Evolutionary conservation across 1,140 invertebrate genomes (phyloP).

Genomic region (Probaryconus sp.): DNA sequence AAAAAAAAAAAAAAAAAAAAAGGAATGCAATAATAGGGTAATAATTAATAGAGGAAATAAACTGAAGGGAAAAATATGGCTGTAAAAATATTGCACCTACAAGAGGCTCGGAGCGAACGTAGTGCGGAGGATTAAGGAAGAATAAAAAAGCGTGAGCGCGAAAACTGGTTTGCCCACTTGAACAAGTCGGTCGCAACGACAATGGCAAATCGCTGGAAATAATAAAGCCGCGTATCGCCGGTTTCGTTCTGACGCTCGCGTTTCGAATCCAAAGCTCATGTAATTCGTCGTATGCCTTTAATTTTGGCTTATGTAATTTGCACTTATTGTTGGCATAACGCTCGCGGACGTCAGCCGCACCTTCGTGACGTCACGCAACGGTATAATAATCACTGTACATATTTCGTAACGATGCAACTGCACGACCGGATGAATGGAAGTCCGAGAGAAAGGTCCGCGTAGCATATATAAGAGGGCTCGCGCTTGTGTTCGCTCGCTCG

Average conservation of each 20-base stretch:
- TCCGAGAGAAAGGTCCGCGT: slow-evolving; percentile 53
- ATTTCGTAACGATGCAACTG: slow-evolving; percentile 61
- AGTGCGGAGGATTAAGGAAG: slow-evolving; percentile 11
- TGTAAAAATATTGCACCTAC: slow-evolving; percentile 8
- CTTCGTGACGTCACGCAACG: slow-evolving; percentile 64
- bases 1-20: too few relatives aligned
- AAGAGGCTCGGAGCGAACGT: not conserved
- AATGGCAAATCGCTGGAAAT: slow-evolving; percentile 32
- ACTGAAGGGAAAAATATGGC: not conserved
- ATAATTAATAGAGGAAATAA: not conserved
- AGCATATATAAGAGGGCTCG: slow-evolving; percentile 27
- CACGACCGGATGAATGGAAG: slow-evolving; percentile 59
- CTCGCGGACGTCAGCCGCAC: slow-evolving; percentile 55
- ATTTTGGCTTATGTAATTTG: slow-evolving; percentile 57
- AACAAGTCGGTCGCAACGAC: slow-evolving; percentile 33
- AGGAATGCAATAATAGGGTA: too few relatives aligned
- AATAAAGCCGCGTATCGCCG: slow-evolving; percentile 2
- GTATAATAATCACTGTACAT: slow-evolving; percentile 52
- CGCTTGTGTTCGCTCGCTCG: too few relatives aligned
- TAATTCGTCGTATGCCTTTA: slow-evolving; percentile 32
- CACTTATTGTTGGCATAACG: slow-evolving; percentile 57
- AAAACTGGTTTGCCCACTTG: slow-evolving; percentile 63
- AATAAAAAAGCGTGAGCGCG: slow-evolving; percentile 28
- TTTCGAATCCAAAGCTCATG: slow-evolving; percentile 2
- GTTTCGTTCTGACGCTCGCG: not conserved